Evolutionary conservation across 2,888 invertebrate genomes (phyloP).

Genomic region (Azorinus chamasolen): DNA sequence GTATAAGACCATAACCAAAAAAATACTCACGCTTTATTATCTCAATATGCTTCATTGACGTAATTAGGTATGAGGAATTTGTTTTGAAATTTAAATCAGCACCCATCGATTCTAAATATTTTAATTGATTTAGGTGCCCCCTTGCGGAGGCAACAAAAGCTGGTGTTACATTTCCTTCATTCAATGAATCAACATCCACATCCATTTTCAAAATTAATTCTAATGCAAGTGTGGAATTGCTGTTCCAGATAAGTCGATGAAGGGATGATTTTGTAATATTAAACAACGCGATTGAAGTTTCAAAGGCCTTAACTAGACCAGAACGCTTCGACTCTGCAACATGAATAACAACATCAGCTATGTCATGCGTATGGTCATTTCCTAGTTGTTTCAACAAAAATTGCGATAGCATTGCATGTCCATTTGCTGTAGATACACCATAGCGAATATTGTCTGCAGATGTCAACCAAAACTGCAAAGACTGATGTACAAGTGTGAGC

Average conservation of each 20-base stretch:
- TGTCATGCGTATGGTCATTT: slow-evolving; percentile 1
- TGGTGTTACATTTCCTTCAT: slow-evolving; percentile 27
- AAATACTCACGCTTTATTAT: slow-evolving; percentile 11
- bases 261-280: neutral
- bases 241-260: slow-evolving; percentile 31
- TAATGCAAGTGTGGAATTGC: slow-evolving; percentile 6
- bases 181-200: slow-evolving; percentile 10
- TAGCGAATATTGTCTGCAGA: neutral
- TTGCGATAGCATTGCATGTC: slow-evolving; percentile 10
- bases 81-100: slow-evolving; percentile 18
- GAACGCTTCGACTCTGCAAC: slow-evolving; percentile 2
- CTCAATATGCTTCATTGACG: too few species aligned
- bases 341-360: slow-evolving; percentile 19
- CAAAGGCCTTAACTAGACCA: neutral
- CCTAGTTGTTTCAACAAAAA: slow-evolving; percentile 2
- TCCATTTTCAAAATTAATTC: slow-evolving; percentile 10
- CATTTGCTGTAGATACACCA: slow-evolving; percentile 1
- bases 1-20: slow-evolving; percentile 34
- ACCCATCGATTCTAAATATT: slow-evolving; percentile 17
- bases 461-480: slow-evolving; percentile 6
- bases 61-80: too few species aligned
- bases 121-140: slow-evolving; percentile 23
- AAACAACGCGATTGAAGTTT: neutral
- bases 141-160: slow-evolving; percentile 37
- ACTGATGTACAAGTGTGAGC: neutral